Evolutionary conservation across 2,113 vertebrate genomes (phyloP).

Genomic region (Campylomormyrus tamandua): DNA sequence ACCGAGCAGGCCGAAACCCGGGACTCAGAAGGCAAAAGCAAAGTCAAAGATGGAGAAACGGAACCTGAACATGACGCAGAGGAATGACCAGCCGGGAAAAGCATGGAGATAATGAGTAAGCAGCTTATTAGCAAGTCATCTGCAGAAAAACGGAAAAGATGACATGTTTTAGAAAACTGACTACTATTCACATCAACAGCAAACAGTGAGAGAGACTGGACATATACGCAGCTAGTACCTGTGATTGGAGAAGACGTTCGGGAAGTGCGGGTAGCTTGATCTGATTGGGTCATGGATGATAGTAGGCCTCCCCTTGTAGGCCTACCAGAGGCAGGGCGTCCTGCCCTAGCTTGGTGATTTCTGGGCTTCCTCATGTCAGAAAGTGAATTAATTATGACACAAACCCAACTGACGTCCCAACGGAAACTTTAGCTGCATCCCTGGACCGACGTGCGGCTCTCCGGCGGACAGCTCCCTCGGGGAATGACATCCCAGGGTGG

Average conservation of each 20-base stretch:
- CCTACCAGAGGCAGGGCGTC: no score
- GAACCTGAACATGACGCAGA: constrained; percentile 36
- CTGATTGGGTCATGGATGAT: neutral
- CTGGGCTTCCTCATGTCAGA: neutral
- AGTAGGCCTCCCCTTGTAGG: neutral
- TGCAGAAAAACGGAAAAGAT: neutral
- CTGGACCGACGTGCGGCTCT: neutral
- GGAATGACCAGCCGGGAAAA: constrained; percentile 14
- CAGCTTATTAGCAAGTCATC: neutral
- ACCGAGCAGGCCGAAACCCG: neutral
- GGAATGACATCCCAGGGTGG: neutral
- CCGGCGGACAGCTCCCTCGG: neutral
- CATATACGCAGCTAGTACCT: neutral
- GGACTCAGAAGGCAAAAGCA: constrained; percentile 23
- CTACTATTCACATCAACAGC: neutral
- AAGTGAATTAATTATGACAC: neutral
- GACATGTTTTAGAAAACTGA: neutral
- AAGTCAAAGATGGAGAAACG: constrained; percentile 45
- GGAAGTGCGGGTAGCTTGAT: neutral
- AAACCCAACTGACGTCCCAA: neutral
- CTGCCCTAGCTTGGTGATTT: neutral
- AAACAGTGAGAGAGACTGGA: neutral
- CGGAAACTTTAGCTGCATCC: neutral
- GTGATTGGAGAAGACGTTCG: neutral
- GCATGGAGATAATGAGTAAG: neutral